A percentile compares a stretch with the other conserved stretches of the same genome.
Conservation (phyloP, 2,888 invertebrate species). For the Drosophila seclusa region DNA sequence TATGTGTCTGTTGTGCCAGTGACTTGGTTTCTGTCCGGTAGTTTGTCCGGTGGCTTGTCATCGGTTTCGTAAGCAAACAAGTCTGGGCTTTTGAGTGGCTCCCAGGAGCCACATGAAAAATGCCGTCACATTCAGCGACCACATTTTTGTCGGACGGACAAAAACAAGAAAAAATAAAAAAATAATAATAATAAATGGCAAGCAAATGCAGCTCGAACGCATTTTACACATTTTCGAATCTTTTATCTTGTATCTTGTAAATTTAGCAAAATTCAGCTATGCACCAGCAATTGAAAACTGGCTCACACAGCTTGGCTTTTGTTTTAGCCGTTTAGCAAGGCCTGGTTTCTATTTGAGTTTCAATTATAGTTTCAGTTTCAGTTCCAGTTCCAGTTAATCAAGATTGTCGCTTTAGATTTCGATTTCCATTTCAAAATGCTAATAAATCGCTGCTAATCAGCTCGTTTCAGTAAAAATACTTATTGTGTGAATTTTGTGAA, state of each 20-base stretch:
- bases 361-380: slow-evolving; percentile 29
- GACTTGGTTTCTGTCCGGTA: slow-evolving; percentile 49
- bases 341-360: slow-evolving; percentile 35
- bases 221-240: slow-evolving; percentile 48
- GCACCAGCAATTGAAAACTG: slow-evolving; percentile 41
- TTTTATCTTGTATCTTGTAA: slow-evolving; percentile 37
- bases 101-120: slow-evolving; percentile 42
- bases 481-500: slow-evolving; percentile 59
- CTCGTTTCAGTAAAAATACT: slow-evolving; percentile 58
- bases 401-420: slow-evolving; percentile 75
- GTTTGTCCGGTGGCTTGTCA: slow-evolving; percentile 20
- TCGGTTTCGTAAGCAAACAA: slow-evolving; percentile 59
- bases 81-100: slow-evolving; percentile 36
- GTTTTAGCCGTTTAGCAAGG: slow-evolving; percentile 29
- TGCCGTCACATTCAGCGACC: slow-evolving; percentile 44
- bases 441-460: slow-evolving; percentile 71
- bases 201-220: slow-evolving; percentile 38
- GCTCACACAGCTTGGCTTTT: slow-evolving; percentile 46
- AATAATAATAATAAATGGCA: slow-evolving; percentile 20
- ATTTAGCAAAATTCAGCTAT: slow-evolving; percentile 22
- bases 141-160: slow-evolving; percentile 47
- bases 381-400: slow-evolving; percentile 42
- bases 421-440: slow-evolving; percentile 63
- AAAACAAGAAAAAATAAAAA: not conserved
- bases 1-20: slow-evolving; percentile 52